These are phyloP conservation scores for Neodontobutis hainanensis DNA, from an alignment of 2,113 vertebrate genomes.

Conservation along the genomic window DNA sequence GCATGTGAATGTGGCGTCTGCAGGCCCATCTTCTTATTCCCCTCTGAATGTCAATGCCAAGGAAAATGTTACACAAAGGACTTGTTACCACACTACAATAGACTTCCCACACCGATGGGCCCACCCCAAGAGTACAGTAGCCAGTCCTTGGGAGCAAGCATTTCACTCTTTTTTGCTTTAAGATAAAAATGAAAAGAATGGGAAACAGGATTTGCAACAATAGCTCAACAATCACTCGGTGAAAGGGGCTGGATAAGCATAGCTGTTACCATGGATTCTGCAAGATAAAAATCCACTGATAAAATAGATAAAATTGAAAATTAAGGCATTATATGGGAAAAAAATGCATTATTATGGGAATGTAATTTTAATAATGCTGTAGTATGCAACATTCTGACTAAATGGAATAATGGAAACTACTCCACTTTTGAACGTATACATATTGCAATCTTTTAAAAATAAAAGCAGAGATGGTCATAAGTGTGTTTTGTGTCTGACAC, in stretches of 20 bases:
- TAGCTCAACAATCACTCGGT: slow-evolving; percentile 76
- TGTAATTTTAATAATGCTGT: too few relatives aligned
- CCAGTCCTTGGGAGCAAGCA: slow-evolving; percentile 52
- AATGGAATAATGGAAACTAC: too few relatives aligned
- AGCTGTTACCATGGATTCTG: neutral
- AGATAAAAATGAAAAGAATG: slow-evolving; percentile 70
- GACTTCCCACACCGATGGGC: slow-evolving; percentile 65
- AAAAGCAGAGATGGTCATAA: slow-evolving; percentile 1
- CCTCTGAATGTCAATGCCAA: slow-evolving; percentile 74
- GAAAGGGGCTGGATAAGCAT: slow-evolving; percentile 49
- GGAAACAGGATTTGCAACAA: slow-evolving; percentile 71
- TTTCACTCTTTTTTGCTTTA: slow-evolving; percentile 55
- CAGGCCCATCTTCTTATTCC: slow-evolving; percentile 71
- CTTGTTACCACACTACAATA: slow-evolving; percentile 74
- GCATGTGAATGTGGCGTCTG: slow-evolving; percentile 54
- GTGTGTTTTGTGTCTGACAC: slow-evolving; percentile 16
- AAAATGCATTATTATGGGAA: too few relatives aligned
- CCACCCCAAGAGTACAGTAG: slow-evolving; percentile 64
- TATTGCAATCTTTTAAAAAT: too few relatives aligned
- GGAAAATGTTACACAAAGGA: slow-evolving; percentile 80
- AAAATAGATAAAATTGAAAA: slow-evolving; percentile 1
- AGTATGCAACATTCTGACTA: too few relatives aligned
- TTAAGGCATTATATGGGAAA: neutral
- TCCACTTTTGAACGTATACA: too few relatives aligned
- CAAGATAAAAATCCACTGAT: neutral